Evolutionary conservation across 2,888 invertebrate genomes (phyloP).

Genomic region (Chloromyia formosa): DNA sequence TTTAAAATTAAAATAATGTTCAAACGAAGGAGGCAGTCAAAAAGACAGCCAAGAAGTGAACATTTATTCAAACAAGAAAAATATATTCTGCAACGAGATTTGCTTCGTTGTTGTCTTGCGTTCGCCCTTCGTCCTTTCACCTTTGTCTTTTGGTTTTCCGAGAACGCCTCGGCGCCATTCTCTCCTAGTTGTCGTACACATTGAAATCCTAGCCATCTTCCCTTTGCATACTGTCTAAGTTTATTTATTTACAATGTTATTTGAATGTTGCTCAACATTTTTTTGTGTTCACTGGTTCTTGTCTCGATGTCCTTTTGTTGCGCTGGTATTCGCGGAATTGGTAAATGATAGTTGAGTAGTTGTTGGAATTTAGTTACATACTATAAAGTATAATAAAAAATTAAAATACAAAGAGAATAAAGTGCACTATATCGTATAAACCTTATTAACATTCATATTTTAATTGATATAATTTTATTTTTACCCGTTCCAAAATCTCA

Average conservation of each 20-base stretch:
- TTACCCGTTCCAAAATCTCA: too few relatives aligned
- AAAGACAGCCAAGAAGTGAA: neutral
- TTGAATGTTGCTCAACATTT: neutral
- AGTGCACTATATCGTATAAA: too few relatives aligned
- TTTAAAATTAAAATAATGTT: conserved; percentile 10
- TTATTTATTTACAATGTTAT: neutral
- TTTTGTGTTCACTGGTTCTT: neutral
- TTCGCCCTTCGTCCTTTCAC: neutral
- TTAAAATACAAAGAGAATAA: neutral
- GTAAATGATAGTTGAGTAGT: neutral
- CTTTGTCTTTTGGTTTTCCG: neutral
- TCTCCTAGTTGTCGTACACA: neutral
- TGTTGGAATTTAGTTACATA: neutral
- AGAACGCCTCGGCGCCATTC: neutral
- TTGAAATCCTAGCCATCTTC: neutral
- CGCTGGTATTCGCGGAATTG: neutral
- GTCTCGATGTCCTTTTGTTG: neutral
- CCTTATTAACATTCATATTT: too few relatives aligned
- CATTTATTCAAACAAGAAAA: conserved; percentile 5
- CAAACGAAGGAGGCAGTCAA: neutral
- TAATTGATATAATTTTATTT: too few relatives aligned
- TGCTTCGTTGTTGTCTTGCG: too few relatives aligned
- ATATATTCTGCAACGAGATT: neutral
- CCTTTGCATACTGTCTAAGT: neutral
- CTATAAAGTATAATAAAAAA: neutral